Percentiles rank a stretch among this genome's conserved stretches.
phyloP scores from a whole-genome alignment of 2,888 invertebrate genomes.

The Frankliniella intonsa region DNA sequence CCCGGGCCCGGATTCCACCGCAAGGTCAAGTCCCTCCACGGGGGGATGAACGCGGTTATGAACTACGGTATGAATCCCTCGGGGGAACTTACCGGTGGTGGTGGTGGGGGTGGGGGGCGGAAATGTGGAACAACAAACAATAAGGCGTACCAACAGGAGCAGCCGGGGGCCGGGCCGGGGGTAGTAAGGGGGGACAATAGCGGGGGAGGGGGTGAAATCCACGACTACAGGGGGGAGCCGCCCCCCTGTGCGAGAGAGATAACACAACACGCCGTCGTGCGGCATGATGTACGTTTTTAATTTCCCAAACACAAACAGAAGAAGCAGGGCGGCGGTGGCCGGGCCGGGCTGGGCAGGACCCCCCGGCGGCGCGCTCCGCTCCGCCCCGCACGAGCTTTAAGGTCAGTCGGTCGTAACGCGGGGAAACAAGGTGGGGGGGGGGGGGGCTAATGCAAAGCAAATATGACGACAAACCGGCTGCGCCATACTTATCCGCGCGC shows the following conservation, averaged over 20 bases:
- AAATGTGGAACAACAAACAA: not conserved
- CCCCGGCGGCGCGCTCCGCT: no score
- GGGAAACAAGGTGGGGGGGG: not conserved
- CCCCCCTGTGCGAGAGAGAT: not conserved
- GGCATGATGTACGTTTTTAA: not conserved
- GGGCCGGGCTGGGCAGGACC: no score
- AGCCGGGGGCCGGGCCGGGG: not conserved
- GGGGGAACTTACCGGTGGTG: constrained; percentile 1
- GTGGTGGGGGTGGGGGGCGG: no score
- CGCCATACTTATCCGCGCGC: not conserved
- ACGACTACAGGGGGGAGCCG: no score
- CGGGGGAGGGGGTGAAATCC: no score
- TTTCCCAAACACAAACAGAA: constrained; percentile 1
- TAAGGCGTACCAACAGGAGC: not conserved
- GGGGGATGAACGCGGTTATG: constrained; percentile 19
- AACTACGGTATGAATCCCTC: constrained; percentile 15
- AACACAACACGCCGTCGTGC: not conserved
- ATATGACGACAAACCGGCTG: not conserved
- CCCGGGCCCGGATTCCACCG: not conserved
- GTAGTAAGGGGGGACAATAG: not conserved
- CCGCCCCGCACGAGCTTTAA: not conserved
- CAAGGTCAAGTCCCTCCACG: not conserved
- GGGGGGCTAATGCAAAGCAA: not conserved
- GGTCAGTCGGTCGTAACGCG: not conserved
- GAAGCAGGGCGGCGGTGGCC: not conserved